phyloP scores from a whole-genome alignment of 2,888 invertebrate species.

The Apodemia mormo region DNA sequence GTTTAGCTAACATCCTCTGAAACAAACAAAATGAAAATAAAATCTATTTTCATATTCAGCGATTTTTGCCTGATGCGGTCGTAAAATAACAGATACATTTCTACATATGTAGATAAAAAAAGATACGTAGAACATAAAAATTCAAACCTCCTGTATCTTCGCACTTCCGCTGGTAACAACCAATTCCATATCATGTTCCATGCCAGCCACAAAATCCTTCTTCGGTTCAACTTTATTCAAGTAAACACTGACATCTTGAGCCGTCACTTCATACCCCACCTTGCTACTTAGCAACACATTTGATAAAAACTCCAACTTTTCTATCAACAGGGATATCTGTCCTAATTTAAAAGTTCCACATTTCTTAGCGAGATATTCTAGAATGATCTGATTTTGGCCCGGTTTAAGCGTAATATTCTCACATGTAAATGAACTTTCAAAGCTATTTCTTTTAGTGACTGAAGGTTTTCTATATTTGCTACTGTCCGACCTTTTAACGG shows the following conservation, averaged over 20 bases:
- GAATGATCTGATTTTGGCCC: constrained; percentile 83
- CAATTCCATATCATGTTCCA: constrained; percentile 89
- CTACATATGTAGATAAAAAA: no score
- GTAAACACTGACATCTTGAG: constrained; percentile 72
- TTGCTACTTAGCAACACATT: constrained; percentile 79
- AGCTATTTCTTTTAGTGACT: constrained; percentile 84
- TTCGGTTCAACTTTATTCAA: constrained; percentile 78
- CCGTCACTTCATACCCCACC: constrained; percentile 81
- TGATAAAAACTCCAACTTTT: constrained; percentile 88
- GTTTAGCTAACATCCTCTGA: no score
- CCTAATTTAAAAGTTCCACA: constrained; percentile 87
- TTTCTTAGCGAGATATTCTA: constrained; percentile 83
- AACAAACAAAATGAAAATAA: no score
- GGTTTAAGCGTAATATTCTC: constrained; percentile 81
- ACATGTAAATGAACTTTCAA: constrained; percentile 80
- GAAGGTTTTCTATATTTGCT: constrained; percentile 86
- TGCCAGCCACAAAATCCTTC: constrained; percentile 90
- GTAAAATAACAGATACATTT: no score
- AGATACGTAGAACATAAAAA: no score
- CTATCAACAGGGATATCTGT: constrained; percentile 84
- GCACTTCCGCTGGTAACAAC: constrained; percentile 90
- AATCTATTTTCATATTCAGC: no score
- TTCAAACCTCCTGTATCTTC: constrained; percentile 83
- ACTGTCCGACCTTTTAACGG: constrained; percentile 87
- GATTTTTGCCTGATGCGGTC: no score